Evolutionary conservation across 2,797 vertebrate genomes (phyloP), one percentile per base, ranked within the genome.

Genomic region (Heteromormyrus szaboi): DNA sequence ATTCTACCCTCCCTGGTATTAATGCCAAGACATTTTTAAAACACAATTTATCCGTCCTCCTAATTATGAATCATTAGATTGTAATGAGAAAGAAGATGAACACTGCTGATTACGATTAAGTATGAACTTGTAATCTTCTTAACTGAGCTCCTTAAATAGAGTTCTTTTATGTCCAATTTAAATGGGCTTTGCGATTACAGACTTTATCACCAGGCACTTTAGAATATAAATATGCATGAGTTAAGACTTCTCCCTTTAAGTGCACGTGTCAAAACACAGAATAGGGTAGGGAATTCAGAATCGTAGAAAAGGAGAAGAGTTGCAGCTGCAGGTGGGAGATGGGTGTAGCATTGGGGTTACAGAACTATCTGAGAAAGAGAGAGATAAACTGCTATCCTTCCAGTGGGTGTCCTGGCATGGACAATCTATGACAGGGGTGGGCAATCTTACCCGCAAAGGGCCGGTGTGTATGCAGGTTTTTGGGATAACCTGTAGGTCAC

Each of bases 41-140:
- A n/a, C 53, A 59, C 53, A 33, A 41, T 86, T 59, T 56, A 86
- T 29, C 53, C 46, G 2, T 85, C 84, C 51, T 37, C 85, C 85
- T 59, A 86, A 59, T 86, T 86, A 59, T 86, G 85, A 86, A 59
- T 54, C 51, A 86, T 86, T 86, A 86, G 53, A 86, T 56, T 86
- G 22, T 86, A 86, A 86, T 86, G 53, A 59, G 85, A 59, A 59
- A 56, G 85, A n/a, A 29, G 29, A 51, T 51, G 22, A 86, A 86
- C 53, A 56, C 14, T 56, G 85, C 9, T 86, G 85, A 56, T 86
- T 86, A 59, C 33, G 51, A 56, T 86, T 86, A 86, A 56, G 51
- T 19, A 59, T 59, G 85, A 59, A 86, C 53, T 86, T 86, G 85
- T 56, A 41, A 86, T 37, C 29, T 54, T 51, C 50, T 86, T 86